These are phyloP conservation scores for Mormyrus lacerda DNA, from an alignment of 2,113 vertebrate species.

Conservation along the genomic window DNA sequence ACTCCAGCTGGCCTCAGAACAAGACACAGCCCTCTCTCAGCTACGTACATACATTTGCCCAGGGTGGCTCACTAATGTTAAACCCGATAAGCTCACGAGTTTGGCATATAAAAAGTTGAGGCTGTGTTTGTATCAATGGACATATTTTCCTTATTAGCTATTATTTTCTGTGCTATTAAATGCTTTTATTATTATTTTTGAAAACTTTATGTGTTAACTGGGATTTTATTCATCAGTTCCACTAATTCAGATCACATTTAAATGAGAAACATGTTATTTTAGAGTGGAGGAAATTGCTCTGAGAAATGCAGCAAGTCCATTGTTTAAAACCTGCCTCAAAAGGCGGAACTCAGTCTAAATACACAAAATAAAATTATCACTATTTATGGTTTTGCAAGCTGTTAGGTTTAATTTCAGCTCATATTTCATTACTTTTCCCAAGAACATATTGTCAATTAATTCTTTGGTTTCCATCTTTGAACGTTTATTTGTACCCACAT, in stretches of 20 bases:
- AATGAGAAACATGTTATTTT: not conserved
- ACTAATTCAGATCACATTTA: not conserved
- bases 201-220: not conserved
- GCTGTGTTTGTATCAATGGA: too few species aligned
- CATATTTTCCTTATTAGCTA: too few species aligned
- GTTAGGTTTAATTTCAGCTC: not conserved
- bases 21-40: not conserved
- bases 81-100: too few species aligned
- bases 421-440: not conserved
- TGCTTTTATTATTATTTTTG: not conserved
- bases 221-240: not conserved
- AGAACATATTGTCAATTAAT: not conserved
- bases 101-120: too few species aligned
- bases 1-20: slow-evolving; percentile 5
- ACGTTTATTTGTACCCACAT: not conserved
- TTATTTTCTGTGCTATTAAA: not conserved
- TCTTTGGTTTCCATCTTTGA: not conserved
- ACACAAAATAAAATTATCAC: not conserved
- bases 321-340: not conserved
- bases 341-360: not conserved
- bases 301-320: not conserved
- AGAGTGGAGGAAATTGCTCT: not conserved
- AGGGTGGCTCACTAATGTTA: not conserved
- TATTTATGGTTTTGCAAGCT: not conserved
- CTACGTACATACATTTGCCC: not conserved